Evolutionary conservation across 2,113 vertebrate species (phyloP).

Genomic region (Tychaedon coryphoeus): DNA sequence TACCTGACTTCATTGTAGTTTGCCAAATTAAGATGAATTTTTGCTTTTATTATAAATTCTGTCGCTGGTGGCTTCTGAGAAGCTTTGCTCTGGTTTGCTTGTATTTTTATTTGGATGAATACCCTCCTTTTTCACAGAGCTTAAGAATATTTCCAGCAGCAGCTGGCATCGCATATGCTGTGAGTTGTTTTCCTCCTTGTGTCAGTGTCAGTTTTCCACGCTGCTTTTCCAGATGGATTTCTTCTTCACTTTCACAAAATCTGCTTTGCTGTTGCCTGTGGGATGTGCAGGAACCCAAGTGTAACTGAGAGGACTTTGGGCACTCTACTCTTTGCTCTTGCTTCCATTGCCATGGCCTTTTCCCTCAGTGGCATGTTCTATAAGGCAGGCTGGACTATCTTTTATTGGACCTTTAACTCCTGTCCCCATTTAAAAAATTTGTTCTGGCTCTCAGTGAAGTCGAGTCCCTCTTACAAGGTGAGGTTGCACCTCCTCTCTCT

Average conservation of each 20-base stretch:
- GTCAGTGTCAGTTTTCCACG: neutral
- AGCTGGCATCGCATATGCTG: neutral
- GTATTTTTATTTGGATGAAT: neutral
- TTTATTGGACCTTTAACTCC: neutral
- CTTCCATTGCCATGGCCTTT: neutral
- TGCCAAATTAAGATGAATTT: neutral
- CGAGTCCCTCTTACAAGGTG: accelerated
- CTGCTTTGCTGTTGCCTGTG: accelerated
- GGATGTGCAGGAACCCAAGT: accelerated
- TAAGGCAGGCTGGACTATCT: neutral
- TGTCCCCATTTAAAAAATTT: accelerated
- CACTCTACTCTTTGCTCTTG: neutral
- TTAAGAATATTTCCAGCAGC: neutral
- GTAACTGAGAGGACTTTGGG: neutral
- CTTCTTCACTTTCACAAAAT: neutral
- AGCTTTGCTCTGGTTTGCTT: neutral
- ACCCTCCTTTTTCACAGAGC: neutral
- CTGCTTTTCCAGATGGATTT: constrained; percentile 3
- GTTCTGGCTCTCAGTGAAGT: neutral
- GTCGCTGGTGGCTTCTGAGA: neutral
- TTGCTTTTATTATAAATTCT: neutral
- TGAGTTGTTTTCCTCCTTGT: neutral
- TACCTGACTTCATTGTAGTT: neutral
- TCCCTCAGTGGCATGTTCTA: neutral
- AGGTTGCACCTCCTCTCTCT: neutral